Conservation (phyloP, 30 jellyfish, hydroid and myxozoan genomes). For the Pelagia noctiluca region DNA sequence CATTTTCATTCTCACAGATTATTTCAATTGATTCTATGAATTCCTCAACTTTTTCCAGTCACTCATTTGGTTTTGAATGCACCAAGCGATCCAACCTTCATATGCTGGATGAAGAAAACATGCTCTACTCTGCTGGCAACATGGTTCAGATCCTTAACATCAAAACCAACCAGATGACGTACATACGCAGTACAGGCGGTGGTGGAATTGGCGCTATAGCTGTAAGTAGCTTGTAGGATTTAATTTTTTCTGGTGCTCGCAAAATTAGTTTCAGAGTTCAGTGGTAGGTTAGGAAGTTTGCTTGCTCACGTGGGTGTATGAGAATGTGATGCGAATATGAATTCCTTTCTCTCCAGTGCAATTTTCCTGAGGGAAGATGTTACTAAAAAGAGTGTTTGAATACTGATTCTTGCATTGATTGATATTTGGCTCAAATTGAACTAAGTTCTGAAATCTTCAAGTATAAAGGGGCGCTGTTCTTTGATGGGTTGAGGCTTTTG, state of each 20-base stretch:
- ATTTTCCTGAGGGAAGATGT: too few relatives aligned
- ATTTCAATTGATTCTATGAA: too few relatives aligned
- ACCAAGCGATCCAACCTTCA: conserved; percentile 81
- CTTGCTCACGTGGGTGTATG: background rate
- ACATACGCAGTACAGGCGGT: conserved; percentile 78
- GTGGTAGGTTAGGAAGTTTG: background rate
- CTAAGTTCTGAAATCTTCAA: too few relatives aligned
- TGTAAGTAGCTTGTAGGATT: conserved; percentile 42
- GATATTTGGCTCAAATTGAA: too few relatives aligned
- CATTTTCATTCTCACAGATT: too few relatives aligned
- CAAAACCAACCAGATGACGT: conserved; percentile 42
- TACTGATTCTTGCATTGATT: conserved; percentile 9
- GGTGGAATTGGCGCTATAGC: conserved; percentile 94
- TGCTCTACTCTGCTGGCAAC: conserved; percentile 88
- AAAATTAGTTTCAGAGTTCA: background rate
- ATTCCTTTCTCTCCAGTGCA: background rate
- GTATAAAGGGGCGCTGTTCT: too few relatives aligned
- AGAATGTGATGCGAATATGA: background rate
- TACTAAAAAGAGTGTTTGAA: background rate
- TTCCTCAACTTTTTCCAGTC: conserved; percentile 61
- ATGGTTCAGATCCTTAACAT: conserved; percentile 69
- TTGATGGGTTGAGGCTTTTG: too few relatives aligned
- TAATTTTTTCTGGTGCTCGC: background rate
- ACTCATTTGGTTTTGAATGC: conserved; percentile 95
- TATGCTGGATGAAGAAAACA: conserved; percentile 69